Evolutionary conservation across 2,797 vertebrate species (phyloP).

Genomic region (Prionace glauca): DNA sequence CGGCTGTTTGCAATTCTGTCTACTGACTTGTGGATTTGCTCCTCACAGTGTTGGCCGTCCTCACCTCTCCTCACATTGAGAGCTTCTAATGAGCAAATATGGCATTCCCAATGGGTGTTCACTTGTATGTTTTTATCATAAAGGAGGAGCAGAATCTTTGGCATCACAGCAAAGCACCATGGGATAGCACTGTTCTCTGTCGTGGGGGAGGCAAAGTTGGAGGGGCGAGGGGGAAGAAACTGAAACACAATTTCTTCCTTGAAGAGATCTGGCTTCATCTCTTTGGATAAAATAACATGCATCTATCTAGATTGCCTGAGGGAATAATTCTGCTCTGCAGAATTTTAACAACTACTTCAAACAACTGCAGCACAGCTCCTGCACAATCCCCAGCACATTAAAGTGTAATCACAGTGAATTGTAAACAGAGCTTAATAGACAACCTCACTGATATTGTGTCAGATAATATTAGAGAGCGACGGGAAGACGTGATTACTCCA

Average conservation of each 20-base stretch:
- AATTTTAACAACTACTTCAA: slow-evolving; percentile 31
- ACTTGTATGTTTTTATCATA: not conserved
- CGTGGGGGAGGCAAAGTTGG: not conserved
- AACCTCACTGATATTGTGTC: not conserved
- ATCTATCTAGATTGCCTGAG: slow-evolving; percentile 25
- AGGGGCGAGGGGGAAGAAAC: not conserved
- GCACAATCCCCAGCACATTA: slow-evolving; percentile 28
- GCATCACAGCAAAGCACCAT: not conserved
- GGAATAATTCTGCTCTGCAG: not conserved
- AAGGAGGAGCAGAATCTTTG: not conserved
- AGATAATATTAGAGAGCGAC: not conserved
- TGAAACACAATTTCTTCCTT: not conserved
- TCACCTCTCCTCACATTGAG: not conserved
- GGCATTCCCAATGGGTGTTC: not conserved
- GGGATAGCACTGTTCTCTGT: not conserved
- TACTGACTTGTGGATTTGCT: not conserved
- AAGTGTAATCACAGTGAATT: slow-evolving; percentile 30
- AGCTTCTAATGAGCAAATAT: not conserved
- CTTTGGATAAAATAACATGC: not conserved
- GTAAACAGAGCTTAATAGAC: slow-evolving; percentile 13
- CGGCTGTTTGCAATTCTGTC: not conserved
- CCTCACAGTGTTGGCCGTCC: not conserved
- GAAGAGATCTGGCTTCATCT: not conserved
- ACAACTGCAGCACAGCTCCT: slow-evolving; percentile 22
- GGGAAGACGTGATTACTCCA: not conserved